phyloP scores from a whole-genome alignment of 2,888 invertebrate genomes.

The Eilema caniola region DNA sequence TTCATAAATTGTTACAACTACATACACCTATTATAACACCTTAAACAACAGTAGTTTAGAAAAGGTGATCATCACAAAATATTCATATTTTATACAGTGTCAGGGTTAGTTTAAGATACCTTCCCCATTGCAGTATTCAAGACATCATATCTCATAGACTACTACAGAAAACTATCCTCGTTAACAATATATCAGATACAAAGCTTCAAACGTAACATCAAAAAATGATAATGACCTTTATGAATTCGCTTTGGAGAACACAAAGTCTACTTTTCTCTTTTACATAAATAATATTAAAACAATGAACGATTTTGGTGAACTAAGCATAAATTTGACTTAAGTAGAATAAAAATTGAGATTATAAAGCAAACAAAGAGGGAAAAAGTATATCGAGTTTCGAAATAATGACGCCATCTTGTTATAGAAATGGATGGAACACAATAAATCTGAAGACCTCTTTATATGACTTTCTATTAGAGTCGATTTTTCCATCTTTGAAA shows the following conservation, averaged over 20 bases:
- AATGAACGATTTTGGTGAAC: conserved; percentile 1
- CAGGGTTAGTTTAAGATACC: neutral
- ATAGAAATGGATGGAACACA: conserved; percentile 42
- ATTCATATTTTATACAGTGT: conserved; percentile 9
- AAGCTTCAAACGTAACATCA: conserved; percentile 1
- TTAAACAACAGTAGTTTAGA: conserved; percentile 26
- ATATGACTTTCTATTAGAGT: conserved; percentile 31
- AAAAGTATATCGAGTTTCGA: conserved; percentile 46
- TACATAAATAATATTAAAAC: conserved; percentile 3
- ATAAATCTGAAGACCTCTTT: conserved; percentile 48
- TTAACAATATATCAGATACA: neutral
- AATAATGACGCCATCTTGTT: conserved; percentile 50
- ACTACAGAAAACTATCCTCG: neutral
- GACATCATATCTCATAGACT: neutral
- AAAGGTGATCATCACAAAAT: conserved; percentile 26
- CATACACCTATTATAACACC: conserved; percentile 44
- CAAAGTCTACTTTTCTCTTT: neutral
- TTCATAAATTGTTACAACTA: conserved; percentile 45
- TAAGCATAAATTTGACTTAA: neutral
- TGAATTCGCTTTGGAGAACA: neutral
- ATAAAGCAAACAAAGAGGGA: conserved; percentile 26
- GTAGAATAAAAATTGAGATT: conserved; percentile 21
- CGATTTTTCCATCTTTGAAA: conserved; percentile 21
- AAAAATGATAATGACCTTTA: neutral
- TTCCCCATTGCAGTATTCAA: neutral